These are phyloP conservation scores for Smittia sp. DNA, from an alignment of 2,888 invertebrate species.

Conservation along the genomic window DNA sequence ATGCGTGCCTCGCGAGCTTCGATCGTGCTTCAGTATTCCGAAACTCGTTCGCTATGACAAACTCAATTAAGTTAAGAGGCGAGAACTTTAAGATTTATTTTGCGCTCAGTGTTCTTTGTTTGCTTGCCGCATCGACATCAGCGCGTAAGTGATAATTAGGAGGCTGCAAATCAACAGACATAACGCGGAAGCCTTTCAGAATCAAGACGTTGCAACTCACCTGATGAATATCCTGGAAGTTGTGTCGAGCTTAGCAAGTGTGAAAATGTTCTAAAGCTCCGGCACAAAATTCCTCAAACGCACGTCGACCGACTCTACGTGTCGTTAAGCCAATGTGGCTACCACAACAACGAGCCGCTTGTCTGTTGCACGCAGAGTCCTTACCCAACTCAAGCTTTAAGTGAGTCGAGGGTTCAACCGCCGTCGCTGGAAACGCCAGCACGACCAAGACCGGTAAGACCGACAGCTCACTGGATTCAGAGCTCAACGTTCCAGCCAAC, in stretches of 20 bases:
- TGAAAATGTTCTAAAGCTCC: neutral
- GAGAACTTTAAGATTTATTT: neutral
- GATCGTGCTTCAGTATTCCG: neutral
- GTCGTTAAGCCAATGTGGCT: constrained; percentile 14
- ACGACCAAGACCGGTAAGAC: no score
- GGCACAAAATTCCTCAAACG: constrained; percentile 9
- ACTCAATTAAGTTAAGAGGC: neutral
- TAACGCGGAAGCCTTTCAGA: constrained; percentile 11
- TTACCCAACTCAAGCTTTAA: neutral
- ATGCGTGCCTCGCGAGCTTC: no score
- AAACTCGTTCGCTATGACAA: neutral
- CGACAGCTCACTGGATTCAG: neutral
- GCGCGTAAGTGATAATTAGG: neutral
- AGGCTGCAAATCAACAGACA: neutral
- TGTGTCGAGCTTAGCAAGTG: constrained; percentile 7
- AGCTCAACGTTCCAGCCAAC: neutral
- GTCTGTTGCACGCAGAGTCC: constrained; percentile 20
- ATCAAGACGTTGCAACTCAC: constrained; percentile 1
- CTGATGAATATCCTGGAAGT: constrained; percentile 2
- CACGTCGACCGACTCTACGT: constrained; percentile 19
- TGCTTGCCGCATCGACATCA: neutral
- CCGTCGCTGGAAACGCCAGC: no score
- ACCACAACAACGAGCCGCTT: neutral
- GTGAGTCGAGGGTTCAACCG: neutral
- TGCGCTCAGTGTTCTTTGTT: neutral